Evolutionary conservation across 2,888 invertebrate species (phyloP), one percentile per base, ranked within the genome.

Genomic region (Xestoiulus laeticollis): DNA sequence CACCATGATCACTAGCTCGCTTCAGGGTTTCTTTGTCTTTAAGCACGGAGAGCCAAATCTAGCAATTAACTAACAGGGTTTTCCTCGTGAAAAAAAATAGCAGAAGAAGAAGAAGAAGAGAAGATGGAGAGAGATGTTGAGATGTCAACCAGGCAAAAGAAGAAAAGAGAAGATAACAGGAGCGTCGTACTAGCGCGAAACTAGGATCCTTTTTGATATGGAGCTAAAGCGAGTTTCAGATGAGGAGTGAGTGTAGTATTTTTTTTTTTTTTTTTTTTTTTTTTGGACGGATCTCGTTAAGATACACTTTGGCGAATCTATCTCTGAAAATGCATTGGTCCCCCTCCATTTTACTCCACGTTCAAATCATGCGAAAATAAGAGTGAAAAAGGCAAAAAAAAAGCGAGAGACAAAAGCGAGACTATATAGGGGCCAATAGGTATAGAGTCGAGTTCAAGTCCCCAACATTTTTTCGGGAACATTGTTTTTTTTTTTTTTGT

Each of bases 71-170:
- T 68, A 68, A 68, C 68, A 26, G 68, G 68, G n/a, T 68, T 26
- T 68, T 68, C 12, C 68, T 68, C 26, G 26, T 68, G 10, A 85
- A 85, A n/a, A n/a, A n/a, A n/a, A n/a, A 82, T 22, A 82, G 30
- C n/a, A 82, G 30, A 82, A 82, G 30, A 8, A 10, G 30, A n/a
- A 82, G n/a, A 30, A 48, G 85, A n/a, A 16, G 44, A 44, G 44
- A 26, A 85, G 85, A 85, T 48, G 85, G 44, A 85, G 48, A 85
- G 48, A 85, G 85, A 85, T 85, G 85, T 85, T 85, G 85, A 85
- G 85, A 85, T 85, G 85, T 85, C 85, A 68, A 30, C 59, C 38
- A 87, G 33, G 32, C 53, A 43, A 87, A 68, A 22, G 48, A 43
- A 48, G 48, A 43, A 48, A 87, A 53, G 30, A n/a, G 87, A 87